Evolutionary conservation across 2,888 invertebrate genomes (phyloP).

Genomic region (Nemotelus nigrinus): DNA sequence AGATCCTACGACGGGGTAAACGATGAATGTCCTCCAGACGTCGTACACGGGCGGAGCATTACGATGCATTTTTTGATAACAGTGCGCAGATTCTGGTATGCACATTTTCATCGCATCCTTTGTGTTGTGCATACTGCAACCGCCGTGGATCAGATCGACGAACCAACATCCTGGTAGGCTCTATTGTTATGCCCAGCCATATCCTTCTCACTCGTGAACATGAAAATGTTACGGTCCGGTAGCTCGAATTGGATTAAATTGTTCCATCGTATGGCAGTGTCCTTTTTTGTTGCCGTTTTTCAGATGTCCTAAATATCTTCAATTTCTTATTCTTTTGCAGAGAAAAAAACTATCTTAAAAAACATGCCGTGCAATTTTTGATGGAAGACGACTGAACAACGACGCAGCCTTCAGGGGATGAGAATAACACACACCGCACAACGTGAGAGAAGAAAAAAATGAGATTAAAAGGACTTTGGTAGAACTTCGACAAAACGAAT

Average conservation of each 20-base stretch:
- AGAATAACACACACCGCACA: not conserved
- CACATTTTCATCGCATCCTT: conserved; percentile 7
- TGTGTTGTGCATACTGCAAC: not conserved
- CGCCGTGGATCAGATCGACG: not conserved
- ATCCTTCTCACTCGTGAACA: conserved; percentile 5
- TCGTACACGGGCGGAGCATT: conserved; percentile 17
- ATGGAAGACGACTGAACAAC: not conserved
- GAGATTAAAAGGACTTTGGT: conserved; percentile 1
- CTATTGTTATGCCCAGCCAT: not conserved
- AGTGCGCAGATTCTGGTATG: not conserved
- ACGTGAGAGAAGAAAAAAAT: conserved; percentile 11
- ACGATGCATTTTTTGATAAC: conserved; percentile 30
- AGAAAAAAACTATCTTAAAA: not conserved
- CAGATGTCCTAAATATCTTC: conserved; percentile 23
- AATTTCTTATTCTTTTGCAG: not conserved
- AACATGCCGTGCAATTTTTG: conserved; percentile 30
- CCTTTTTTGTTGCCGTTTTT: conserved; percentile 6
- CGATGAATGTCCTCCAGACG: not conserved
- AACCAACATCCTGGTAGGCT: not conserved
- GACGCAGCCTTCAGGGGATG: not conserved
- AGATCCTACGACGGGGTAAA: too few species aligned
- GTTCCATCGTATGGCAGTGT: conserved; percentile 28
- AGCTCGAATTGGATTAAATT: conserved; percentile 45
- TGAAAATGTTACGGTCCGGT: conserved; percentile 44
- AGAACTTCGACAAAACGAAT: conserved; percentile 20